These are phyloP conservation scores for Bellardia bayeri DNA, from an alignment of 2,888 invertebrate genomes.

Conservation along the genomic window DNA sequence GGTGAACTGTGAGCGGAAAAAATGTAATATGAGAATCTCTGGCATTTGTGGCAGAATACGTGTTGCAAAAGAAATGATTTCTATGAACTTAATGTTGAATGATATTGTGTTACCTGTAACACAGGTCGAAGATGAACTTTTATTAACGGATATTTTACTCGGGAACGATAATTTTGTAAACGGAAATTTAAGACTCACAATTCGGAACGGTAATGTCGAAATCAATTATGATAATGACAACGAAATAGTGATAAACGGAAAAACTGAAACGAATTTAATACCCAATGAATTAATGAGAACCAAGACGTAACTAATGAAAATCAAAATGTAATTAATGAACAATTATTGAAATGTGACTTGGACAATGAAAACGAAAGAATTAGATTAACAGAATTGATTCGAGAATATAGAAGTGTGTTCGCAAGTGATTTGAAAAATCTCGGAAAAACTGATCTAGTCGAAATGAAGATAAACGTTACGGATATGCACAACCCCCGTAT, in stretches of 20 bases:
- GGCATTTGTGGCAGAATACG: constrained; percentile 26
- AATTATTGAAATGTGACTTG: background rate
- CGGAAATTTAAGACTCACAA: constrained; percentile 3
- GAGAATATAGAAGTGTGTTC: background rate
- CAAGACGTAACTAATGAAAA: too few species aligned
- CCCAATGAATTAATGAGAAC: too few species aligned
- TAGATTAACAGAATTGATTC: background rate
- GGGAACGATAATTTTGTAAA: constrained; percentile 1
- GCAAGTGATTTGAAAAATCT: constrained; percentile 21
- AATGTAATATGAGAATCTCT: constrained; percentile 8
- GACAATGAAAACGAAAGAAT: background rate
- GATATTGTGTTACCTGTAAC: background rate
- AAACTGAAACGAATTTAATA: background rate
- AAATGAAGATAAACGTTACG: constrained; percentile 1
- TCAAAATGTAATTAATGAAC: background rate
- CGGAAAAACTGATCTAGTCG: constrained; percentile 5
- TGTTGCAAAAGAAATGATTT: constrained; percentile 1
- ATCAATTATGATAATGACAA: background rate
- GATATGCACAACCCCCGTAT: background rate
- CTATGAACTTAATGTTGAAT: background rate
- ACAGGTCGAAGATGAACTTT: constrained; percentile 15
- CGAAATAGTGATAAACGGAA: background rate
- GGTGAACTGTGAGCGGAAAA: background rate
- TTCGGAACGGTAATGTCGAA: background rate
- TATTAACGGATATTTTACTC: constrained; percentile 16